phyloP scores from a whole-genome alignment of 2,797 vertebrate genomes.

The Cyprinella venusta region DNA sequence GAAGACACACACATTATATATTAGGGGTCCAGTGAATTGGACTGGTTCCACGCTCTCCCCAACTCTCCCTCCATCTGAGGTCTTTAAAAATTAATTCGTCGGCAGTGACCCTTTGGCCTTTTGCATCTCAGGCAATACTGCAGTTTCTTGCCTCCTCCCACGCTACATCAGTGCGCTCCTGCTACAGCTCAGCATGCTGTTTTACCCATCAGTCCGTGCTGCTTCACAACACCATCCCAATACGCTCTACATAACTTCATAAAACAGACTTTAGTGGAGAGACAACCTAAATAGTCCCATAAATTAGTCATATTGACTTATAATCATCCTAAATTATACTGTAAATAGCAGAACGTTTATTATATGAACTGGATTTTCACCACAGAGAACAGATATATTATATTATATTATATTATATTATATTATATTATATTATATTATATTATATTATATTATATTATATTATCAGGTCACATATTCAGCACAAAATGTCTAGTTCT shows the following conservation, averaged over 20 bases:
- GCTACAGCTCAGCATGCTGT: conserved; percentile 25
- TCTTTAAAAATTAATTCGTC: conserved; percentile 80
- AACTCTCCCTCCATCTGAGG: conserved; percentile 26
- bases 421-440: too few relatives aligned
- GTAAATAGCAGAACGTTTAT: neutral
- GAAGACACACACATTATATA: neutral
- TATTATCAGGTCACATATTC: neutral
- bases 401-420: too few relatives aligned
- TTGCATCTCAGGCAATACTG: conserved; percentile 70
- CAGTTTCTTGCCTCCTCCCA: conserved; percentile 73
- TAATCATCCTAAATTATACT: neutral
- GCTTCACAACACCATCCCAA: neutral
- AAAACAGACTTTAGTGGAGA: neutral
- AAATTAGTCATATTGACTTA: too few relatives aligned
- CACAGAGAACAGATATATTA: neutral
- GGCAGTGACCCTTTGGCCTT: conserved; percentile 76
- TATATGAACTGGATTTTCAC: neutral
- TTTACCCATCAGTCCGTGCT: conserved; percentile 48
- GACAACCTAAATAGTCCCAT: neutral
- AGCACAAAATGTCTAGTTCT: neutral
- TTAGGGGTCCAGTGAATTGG: neutral
- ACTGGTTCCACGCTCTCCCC: conserved; percentile 2
- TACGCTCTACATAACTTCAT: neutral
- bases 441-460: too few relatives aligned
- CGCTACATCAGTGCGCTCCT: conserved; percentile 43